Evolutionary conservation across 2,113 vertebrate species (phyloP), one percentile per base, ranked within the genome.

Genomic region (Siniperca chuatsi): DNA sequence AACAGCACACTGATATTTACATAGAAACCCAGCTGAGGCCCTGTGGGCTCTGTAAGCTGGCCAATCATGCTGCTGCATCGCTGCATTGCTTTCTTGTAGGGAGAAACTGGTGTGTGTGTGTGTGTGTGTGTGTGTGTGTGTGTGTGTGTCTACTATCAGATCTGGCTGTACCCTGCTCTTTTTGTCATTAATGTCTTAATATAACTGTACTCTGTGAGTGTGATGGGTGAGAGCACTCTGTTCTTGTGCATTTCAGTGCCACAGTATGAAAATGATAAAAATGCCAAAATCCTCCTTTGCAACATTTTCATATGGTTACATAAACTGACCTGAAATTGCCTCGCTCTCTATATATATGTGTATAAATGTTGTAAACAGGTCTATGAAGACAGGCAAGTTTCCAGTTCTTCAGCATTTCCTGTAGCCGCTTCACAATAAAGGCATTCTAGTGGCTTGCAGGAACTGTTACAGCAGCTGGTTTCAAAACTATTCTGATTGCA

Each of bases 1-100:
- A 92, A 86, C 84, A 77, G 80, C 78, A 86, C 68, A 40, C 73
- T 85, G 62, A 81, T 91, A 87, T 93, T 91, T 92, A 89, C 87
- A 91, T 55, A 88, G 84, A 91, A 87, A 77, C 61, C 69, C 71
- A 68, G 44, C 81, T 40, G 81, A 87, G 81, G 42, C 85, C 71
- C n/a, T 21, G n/a, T 60, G 21, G 61, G 58, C 48, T 42, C 48
- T 70, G 62, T 75, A 66, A n/a, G 11, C 78, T 20, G 44, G 40
- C 54, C 75, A 76, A 54, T 74, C 61, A 52, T 71, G 71, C 76
- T 40, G 20, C 57, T 62, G 33, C 60, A 6, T 80, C 70, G 15
- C 54, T 62, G 55, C 71, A 74, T 81, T 29, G 21, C 64, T 60
- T 23, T 76, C 57, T 66, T 67, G 35, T 37, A 37, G 35, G 50